Evolutionary conservation across 2,888 invertebrate genomes (phyloP), one percentile per base, ranked within the genome.

Genomic region (Apamea crenata): DNA sequence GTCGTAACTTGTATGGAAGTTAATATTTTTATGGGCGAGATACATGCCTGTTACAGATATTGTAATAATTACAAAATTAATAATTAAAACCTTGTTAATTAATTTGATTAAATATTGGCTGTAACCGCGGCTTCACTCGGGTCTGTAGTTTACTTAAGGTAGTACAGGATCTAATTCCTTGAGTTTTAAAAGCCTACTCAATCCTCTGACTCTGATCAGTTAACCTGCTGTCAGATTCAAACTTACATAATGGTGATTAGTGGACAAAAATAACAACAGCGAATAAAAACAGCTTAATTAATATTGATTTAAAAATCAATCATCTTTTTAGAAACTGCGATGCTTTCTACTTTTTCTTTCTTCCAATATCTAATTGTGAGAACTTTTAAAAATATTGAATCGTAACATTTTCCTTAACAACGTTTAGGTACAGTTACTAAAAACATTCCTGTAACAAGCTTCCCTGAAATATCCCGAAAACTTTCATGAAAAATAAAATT

Each of bases 111-210:
- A n/a, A n/a, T 2, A 56, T 56, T 56, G 10, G 56, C 12, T 0
- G 25, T 1, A 12, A 0, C 25, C 4, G 12, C 12, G 10, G 56
- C 8, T 56, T 56, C 2, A 0, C 8, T 3, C 1, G 56, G 0
- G 53, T 53, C 7, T 7, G 21, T 2, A 21, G 8, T 53, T 53
- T 53, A 53, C 2, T 53, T 53, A 7, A 8, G 21, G 53, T 1
- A 18, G 53, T 1, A 2, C 6, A 53, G 53, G 7, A 21, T 21
- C 21, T 7, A 53, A 53, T 53, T 0, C 53, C 53, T 7, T 21
- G 2, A 53, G 7, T 53, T 50, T 53, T 53, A 53, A 53, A 53
- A 53, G 8, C 53, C 21, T 53, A 53, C 53, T 53, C 21, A 21
- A 21, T 7, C 40, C 8, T 40, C 40, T 40, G 40, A 21, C 53